These are phyloP conservation scores for Patella vulgata DNA, from an alignment of 1,140 invertebrate species.

Conservation along the genomic window DNA sequence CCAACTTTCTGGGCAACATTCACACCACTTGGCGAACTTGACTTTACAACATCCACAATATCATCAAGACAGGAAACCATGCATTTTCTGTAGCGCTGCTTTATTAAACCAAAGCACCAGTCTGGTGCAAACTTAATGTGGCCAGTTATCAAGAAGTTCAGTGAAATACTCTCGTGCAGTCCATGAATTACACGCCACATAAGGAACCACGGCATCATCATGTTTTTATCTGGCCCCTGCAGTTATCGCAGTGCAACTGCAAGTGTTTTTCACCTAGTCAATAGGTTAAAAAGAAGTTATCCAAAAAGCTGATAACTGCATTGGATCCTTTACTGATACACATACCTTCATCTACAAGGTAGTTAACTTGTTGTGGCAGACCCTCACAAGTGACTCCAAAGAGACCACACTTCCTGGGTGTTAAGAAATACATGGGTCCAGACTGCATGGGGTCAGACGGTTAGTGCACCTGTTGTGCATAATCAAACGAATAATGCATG, in stretches of 20 bases:
- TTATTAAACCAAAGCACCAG: constrained; percentile 49
- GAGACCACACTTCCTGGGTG: constrained; percentile 39
- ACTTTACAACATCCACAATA: constrained; percentile 20
- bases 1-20: constrained; percentile 30
- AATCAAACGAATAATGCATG: constrained; percentile 4
- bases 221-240: too few relatives aligned
- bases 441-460: too few relatives aligned
- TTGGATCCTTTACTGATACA: constrained; percentile 31
- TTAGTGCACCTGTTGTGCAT: too few relatives aligned
- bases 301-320: constrained; percentile 30
- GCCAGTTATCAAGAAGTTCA: too few relatives aligned
- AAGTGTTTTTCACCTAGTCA: constrained; percentile 37
- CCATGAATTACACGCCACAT: constrained; percentile 31
- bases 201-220: constrained; percentile 43
- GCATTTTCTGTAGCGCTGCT: constrained; percentile 24
- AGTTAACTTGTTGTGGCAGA: constrained; percentile 35
- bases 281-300: constrained; percentile 34
- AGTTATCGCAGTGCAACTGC: too few relatives aligned
- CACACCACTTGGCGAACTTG: constrained; percentile 19
- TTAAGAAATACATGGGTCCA: too few relatives aligned
- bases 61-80: constrained; percentile 26
- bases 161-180: constrained; percentile 21
- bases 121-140: too few relatives aligned
- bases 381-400: constrained; percentile 45
- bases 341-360: constrained; percentile 25